phyloP scores from a whole-genome alignment of 2,113 vertebrate genomes.

The Oncorhynchus nerka region DNA sequence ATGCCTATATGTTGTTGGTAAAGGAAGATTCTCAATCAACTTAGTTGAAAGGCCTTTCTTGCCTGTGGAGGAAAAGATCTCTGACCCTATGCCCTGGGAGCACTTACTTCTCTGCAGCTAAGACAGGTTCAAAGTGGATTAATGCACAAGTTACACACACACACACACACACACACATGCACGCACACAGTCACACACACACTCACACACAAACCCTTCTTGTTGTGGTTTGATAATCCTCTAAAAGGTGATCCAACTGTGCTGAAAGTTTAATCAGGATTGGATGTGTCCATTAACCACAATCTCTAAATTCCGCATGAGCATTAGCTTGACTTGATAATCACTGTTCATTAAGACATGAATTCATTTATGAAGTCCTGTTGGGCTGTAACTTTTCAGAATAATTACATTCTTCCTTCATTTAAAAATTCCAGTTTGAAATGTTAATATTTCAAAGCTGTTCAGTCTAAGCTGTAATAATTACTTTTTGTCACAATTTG shows the following conservation, averaged over 20 bases:
- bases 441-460: slow-evolving; percentile 10
- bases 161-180: slow-evolving; percentile 10
- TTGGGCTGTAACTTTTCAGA: slow-evolving; percentile 6
- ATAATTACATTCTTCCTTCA: slow-evolving; percentile 15
- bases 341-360: slow-evolving; percentile 41
- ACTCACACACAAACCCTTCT: background rate
- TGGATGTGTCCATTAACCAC: slow-evolving; percentile 34
- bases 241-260: slow-evolving; percentile 5
- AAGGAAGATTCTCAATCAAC: background rate
- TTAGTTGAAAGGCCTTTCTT: background rate
- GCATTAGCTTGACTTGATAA: slow-evolving; percentile 23
- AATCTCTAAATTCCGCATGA: slow-evolving; percentile 20
- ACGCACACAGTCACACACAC: background rate
- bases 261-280: slow-evolving; percentile 36
- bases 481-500: background rate
- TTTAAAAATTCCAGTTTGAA: slow-evolving; percentile 8
- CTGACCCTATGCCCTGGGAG: background rate
- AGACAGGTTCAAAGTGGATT: no score
- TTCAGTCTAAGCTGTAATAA: background rate
- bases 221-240: slow-evolving; percentile 30
- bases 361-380: slow-evolving; percentile 36
- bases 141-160: background rate
- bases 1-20: background rate
- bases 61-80: background rate
- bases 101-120: no score